These are phyloP conservation scores for Muschampia plurimacula DNA, from an alignment of 2,888 invertebrate species.

Conservation along the genomic window DNA sequence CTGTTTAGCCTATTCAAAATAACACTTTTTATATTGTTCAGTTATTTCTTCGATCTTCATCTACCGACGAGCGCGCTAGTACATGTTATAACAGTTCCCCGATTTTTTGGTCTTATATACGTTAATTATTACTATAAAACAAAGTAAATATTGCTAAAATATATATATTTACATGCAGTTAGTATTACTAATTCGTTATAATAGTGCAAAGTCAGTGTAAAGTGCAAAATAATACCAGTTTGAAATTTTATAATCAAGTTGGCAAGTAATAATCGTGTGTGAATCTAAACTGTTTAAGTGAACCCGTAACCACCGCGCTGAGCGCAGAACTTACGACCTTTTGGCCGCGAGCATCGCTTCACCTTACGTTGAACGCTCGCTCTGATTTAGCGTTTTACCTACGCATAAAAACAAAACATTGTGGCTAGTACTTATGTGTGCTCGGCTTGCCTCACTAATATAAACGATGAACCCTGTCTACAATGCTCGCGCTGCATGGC, in stretches of 20 bases:
- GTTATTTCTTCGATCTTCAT: too few relatives aligned
- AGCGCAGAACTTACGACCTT: slow-evolving; percentile 5
- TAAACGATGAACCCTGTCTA: not conserved
- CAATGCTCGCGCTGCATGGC: not conserved
- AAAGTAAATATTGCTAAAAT: not conserved
- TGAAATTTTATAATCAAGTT: not conserved
- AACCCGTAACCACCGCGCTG: slow-evolving; percentile 1
- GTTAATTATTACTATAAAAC: not conserved
- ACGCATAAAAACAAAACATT: not conserved
- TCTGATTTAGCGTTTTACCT: not conserved
- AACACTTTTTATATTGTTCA: too few relatives aligned
- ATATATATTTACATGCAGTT: not conserved
- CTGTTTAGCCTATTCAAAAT: too few relatives aligned
- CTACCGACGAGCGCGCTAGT: too few relatives aligned
- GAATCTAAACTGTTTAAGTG: not conserved
- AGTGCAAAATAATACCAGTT: not conserved
- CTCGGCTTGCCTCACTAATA: not conserved
- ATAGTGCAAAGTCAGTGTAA: not conserved
- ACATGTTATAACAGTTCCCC: not conserved
- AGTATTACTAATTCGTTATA: not conserved
- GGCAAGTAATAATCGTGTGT: not conserved
- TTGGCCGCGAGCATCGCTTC: not conserved
- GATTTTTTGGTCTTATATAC: not conserved
- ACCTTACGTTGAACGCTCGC: not conserved
- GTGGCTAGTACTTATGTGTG: not conserved